Base-by-base conservation (phyloP, 1,140 invertebrate genomes). In the Cotesia glomerata region DNA sequence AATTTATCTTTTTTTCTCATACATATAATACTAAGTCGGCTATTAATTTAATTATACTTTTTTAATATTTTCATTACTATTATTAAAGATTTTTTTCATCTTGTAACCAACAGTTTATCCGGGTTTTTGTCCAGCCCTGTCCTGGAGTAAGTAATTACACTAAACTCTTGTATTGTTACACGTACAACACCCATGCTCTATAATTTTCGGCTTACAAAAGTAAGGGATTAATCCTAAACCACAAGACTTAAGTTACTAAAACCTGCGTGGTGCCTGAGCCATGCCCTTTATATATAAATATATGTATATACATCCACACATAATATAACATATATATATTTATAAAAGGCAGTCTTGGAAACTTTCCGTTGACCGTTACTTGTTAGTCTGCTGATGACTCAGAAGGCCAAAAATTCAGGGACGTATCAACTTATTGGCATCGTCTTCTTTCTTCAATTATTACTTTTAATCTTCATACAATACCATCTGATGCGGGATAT, bases 361-460 rank as follows among this genome's bases (percentile, higher is more conserved):
- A 80, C 79, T 80, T 80, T 80, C 79, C 78, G 74, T 78, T 78
- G 78, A 79, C 79, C 79, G 76, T 79, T 79, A 78, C 74, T 73
- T 69, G 71, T 64, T 52, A 66, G 68, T 74, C 59, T 51, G 67
- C 59, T 26, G 51, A 54, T 79, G 78, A 79, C 73, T 79, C 78
- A 79, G 75, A 79, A 79, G 62, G 52, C 62, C 64, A 49, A 56
- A 49, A 69, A 75, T 51, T 69, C 74, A 74, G 73, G 69, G 68
- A 62, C 73, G 69, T 68, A 74, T 49, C 58, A 64, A 69, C n/a
- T 34, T 34, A 59, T 51, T 49, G 39, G 49, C 5, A 32, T 66
- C 26, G 16, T 32, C 45, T 39, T 36, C 54, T 26, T 36, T 51
- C 35, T n/a, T 63, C 13, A 26, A 59, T 32, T 59, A 18, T 59